phyloP scores from a whole-genome alignment of 2,888 invertebrate species.

The Macaria notata region DNA sequence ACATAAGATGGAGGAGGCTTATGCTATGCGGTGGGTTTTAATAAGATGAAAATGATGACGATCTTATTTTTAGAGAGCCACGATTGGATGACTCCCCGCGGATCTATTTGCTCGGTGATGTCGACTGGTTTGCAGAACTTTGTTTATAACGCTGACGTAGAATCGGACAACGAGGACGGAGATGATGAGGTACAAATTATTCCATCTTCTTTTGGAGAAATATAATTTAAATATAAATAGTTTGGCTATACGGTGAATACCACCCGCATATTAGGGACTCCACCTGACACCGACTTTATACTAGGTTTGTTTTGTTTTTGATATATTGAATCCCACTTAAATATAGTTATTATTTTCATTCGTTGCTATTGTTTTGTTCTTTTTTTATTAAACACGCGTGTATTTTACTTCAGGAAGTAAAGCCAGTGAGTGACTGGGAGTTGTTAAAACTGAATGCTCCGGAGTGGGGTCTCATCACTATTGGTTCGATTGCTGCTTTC shows the following conservation, averaged over 20 bases:
- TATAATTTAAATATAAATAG: not conserved
- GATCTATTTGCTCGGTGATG: slow-evolving; percentile 69
- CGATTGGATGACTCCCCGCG: slow-evolving; percentile 76
- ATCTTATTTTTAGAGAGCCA: slow-evolving; percentile 53
- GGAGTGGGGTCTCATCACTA: slow-evolving; percentile 84
- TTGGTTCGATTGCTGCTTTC: slow-evolving; percentile 84
- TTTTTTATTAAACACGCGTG: too few relatives aligned
- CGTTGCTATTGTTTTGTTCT: too few relatives aligned
- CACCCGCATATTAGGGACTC: too few relatives aligned
- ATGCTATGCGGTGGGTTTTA: too few relatives aligned
- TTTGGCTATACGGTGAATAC: not conserved
- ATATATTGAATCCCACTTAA: too few relatives aligned
- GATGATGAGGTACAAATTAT: slow-evolving; percentile 56
- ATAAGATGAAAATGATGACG: too few relatives aligned
- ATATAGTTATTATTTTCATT: too few relatives aligned
- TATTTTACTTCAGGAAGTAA: slow-evolving; percentile 43
- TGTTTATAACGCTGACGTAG: slow-evolving; percentile 60
- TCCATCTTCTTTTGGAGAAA: not conserved
- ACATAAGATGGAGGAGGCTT: too few relatives aligned
- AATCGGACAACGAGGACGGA: slow-evolving; percentile 56
- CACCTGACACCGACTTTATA: too few relatives aligned
- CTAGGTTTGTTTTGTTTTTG: too few relatives aligned
- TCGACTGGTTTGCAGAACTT: slow-evolving; percentile 70
- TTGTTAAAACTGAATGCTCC: slow-evolving; percentile 83
- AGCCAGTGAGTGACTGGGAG: slow-evolving; percentile 69